These are phyloP conservation scores for Tetragnatha montana DNA, from an alignment of 2,888 invertebrate species.

Conservation along the genomic window DNA sequence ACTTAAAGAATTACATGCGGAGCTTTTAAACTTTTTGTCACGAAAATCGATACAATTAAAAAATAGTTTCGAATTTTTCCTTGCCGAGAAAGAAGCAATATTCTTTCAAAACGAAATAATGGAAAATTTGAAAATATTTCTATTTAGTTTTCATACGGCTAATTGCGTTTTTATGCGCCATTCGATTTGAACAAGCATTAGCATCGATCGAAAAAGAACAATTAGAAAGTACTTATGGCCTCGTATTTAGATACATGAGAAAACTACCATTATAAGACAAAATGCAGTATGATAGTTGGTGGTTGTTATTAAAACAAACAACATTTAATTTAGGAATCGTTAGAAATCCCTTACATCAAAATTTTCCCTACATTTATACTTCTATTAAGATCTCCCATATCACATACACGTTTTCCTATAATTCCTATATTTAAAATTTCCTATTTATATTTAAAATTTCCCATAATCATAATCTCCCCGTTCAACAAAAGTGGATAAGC, in stretches of 20 bases:
- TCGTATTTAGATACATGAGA: neutral
- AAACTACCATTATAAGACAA: too few species aligned
- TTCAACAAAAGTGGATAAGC: too few species aligned
- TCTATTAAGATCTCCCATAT: too few species aligned
- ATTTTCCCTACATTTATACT: too few species aligned
- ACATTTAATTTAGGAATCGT: too few species aligned
- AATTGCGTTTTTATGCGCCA: neutral
- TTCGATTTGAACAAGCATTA: neutral
- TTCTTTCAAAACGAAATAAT: neutral
- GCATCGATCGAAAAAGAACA: neutral
- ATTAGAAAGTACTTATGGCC: neutral
- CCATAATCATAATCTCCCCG: too few species aligned
- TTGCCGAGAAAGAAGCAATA: neutral
- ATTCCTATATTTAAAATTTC: too few species aligned
- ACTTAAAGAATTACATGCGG: neutral
- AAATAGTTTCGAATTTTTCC: neutral
- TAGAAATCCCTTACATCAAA: too few species aligned
- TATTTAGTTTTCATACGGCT: neutral
- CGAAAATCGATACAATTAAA: neutral
- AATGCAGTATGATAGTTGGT: too few species aligned
- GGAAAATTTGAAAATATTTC: neutral
- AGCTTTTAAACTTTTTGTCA: neutral
- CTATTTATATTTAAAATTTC: too few species aligned
- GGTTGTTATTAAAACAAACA: too few species aligned
- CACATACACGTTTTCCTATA: too few species aligned